phyloP scores from a whole-genome alignment of 1,140 invertebrate genomes.

The Vanessa tameamea region DNA sequence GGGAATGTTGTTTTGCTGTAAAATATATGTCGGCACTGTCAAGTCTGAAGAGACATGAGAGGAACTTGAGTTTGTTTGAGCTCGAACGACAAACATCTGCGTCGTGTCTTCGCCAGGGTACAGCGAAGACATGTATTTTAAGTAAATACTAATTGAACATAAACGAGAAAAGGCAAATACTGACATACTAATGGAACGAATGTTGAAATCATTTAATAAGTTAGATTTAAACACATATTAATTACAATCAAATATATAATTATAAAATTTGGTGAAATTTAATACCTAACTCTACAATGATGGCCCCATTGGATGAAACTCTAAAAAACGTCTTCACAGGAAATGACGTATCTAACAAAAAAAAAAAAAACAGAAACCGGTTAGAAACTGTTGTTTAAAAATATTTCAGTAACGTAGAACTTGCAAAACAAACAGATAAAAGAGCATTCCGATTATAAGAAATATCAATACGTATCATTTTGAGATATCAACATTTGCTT shows the following conservation, averaged over 20 bases:
- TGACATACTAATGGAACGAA: too few relatives aligned
- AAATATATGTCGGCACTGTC: conserved; percentile 3
- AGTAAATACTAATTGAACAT: background rate
- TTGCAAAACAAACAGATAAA: background rate
- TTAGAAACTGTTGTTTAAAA: too few relatives aligned
- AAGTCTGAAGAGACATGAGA: conserved; percentile 3
- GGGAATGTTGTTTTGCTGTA: background rate
- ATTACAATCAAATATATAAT: too few relatives aligned
- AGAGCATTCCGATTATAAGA: background rate
- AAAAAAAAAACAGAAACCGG: too few relatives aligned
- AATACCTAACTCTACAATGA: too few relatives aligned
- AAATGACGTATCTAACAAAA: too few relatives aligned
- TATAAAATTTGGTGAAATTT: too few relatives aligned
- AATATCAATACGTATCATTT: background rate
- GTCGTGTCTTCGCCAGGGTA: background rate
- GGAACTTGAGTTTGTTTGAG: background rate
- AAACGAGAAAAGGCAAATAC: background rate
- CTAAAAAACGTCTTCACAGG: too few relatives aligned
- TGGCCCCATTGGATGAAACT: too few relatives aligned
- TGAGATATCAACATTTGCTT: background rate
- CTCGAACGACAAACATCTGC: background rate
- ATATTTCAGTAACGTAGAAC: background rate
- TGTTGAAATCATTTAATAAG: too few relatives aligned
- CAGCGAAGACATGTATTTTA: background rate
- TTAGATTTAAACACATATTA: too few relatives aligned